Evolutionary conservation across 2,888 invertebrate species (phyloP).

Genomic region (Dolichopus griseipennis): DNA sequence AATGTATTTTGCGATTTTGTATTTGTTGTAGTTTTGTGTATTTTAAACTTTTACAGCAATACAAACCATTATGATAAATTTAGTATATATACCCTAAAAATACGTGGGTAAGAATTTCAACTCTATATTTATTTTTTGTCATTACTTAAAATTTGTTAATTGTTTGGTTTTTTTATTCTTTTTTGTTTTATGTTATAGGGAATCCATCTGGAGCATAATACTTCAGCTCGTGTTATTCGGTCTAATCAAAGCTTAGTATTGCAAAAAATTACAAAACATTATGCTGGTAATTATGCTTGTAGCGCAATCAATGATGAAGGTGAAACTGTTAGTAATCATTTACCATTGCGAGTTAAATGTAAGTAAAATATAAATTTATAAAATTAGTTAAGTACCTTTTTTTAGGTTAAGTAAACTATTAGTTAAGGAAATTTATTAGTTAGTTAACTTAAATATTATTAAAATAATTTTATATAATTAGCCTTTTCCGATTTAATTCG

Average conservation of each 20-base stretch:
- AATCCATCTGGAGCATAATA: conserved; percentile 71
- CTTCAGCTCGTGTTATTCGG: conserved; percentile 76
- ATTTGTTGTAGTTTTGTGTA: no score
- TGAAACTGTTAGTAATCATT: conserved; percentile 77
- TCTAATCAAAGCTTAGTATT: conserved; percentile 87
- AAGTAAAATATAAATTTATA: conserved; percentile 48
- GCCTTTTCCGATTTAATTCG: no score
- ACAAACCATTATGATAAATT: no score
- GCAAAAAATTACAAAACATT: conserved; percentile 77
- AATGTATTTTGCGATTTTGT: no score
- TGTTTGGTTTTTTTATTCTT: conserved; percentile 20
- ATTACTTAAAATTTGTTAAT: not conserved
- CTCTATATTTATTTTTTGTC: not conserved
- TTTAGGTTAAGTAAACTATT: no score
- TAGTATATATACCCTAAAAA: no score
- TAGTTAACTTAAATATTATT: no score
- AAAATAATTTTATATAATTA: no score
- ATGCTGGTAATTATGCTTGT: conserved; percentile 80
- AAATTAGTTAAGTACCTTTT: no score
- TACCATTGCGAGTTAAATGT: conserved; percentile 81
- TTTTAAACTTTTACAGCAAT: no score
- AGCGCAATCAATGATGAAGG: conserved; percentile 81
- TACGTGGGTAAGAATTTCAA: no score
- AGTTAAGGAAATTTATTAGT: no score
- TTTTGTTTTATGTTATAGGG: conserved; percentile 50